Base-by-base conservation (phyloP, 2,888 invertebrate species). In the Drymonia ruficornis region DNA sequence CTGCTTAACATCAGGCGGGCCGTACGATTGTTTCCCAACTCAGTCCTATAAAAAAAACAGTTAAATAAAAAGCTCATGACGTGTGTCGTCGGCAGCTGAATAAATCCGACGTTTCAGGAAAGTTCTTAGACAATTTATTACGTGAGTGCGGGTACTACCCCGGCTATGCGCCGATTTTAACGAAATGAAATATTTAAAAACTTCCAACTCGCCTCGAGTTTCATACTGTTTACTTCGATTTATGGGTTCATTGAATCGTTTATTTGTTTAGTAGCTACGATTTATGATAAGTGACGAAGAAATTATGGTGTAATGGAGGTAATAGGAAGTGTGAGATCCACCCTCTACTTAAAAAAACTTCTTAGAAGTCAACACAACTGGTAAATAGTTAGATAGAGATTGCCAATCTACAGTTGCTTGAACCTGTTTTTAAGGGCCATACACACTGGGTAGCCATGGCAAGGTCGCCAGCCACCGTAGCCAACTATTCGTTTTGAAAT, bases 61-160 rank as follows among this genome's bases (percentile, higher is more conserved):
- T 36, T 2, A n/a, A 36, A 36, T 36, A 36, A 36, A n/a, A 36
- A 13, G 9, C 36, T 4, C 13, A 36, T 36, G 36, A 36, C 13
- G 36, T 11, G 36, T n/a, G 36, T 36, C n/a, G 36, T 36, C 36
- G 36, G 36, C 13, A 36, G 36, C 36, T 36, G 36, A 36, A 36
- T 36, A 36, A 13, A 36, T 36, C n/a, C n/a, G 36, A n/a, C 36
- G 4, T 36, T 36, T 36, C 55, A 38, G 54, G 53, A 48, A 61
- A 65, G 65, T 58, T 62, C 54, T 55, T 53, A 53, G 50, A 59
- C 54, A 53, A 63, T 66, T 66, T 59, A 70, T 44, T 56, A 50
- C 50, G 50, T 42, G 46, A 47, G 63, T 40, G 38, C 15, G 12
- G 28, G 34, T 51, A 48, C 49, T 56, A 50, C 36, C 36, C 31